phyloP scores from a whole-genome alignment of 2,888 invertebrate species.

The Idaea straminata region DNA sequence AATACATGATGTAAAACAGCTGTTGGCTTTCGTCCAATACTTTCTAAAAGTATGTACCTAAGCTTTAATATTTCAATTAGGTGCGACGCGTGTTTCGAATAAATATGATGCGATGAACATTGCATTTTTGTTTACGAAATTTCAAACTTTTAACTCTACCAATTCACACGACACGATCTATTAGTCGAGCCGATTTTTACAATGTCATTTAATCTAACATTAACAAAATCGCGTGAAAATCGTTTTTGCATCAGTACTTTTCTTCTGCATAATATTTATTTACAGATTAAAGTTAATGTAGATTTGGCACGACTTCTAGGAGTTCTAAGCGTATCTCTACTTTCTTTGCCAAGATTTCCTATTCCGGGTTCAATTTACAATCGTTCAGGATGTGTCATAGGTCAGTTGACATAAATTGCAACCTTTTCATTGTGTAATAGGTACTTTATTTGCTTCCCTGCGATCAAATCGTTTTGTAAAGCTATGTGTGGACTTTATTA shows the following conservation, averaged over 20 bases:
- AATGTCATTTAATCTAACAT: background rate
- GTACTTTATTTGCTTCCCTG: background rate
- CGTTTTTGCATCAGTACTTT: constrained; percentile 8
- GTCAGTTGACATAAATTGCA: background rate
- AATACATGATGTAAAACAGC: constrained; percentile 50
- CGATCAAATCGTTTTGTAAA: background rate
- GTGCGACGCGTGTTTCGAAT: constrained; percentile 17
- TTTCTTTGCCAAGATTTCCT: constrained; percentile 22
- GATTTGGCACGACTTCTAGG: constrained; percentile 20
- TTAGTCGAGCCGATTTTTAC: background rate
- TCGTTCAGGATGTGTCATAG: background rate
- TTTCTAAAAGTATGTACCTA: constrained; percentile 60
- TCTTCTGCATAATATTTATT: constrained; percentile 8
- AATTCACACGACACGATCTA: too few species aligned
- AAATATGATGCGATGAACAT: constrained; percentile 21
- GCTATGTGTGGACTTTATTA: background rate
- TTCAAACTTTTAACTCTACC: background rate
- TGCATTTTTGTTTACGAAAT: constrained; percentile 15
- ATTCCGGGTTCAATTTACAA: constrained; percentile 20
- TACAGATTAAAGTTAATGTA: constrained; percentile 3
- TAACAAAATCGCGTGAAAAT: constrained; percentile 16
- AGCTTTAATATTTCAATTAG: constrained; percentile 65
- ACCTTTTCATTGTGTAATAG: background rate
- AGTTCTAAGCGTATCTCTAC: constrained; percentile 9
- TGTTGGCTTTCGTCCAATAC: constrained; percentile 66